phyloP scores from a whole-genome alignment of 1,140 invertebrate species.

The Lepidostoma basale region DNA sequence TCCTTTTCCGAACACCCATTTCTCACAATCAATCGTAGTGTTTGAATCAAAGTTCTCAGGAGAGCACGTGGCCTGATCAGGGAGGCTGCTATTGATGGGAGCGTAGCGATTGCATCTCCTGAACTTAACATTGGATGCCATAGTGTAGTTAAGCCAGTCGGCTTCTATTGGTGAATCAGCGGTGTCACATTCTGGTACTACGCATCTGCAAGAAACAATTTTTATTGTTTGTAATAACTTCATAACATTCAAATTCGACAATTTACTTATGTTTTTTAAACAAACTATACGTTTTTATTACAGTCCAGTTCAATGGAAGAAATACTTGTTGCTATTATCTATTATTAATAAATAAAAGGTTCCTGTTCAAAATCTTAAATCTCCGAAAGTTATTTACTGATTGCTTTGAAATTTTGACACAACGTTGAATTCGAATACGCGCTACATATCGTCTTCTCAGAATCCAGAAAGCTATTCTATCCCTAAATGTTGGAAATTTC shows the following conservation, averaged over 20 bases:
- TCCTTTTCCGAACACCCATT: slow-evolving; percentile 52
- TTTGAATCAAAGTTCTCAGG: slow-evolving; percentile 49
- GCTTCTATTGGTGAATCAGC: slow-evolving; percentile 45
- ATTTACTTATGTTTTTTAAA: no score
- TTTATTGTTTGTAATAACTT: no score
- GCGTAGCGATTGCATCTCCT: slow-evolving; percentile 50
- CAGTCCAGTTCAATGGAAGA: neutral
- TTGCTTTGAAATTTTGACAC: no score
- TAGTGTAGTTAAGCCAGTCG: slow-evolving; percentile 51
- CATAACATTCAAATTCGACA: no score
- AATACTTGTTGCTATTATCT: no score
- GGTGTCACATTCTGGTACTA: slow-evolving; percentile 53
- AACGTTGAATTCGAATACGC: no score
- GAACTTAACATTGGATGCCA: slow-evolving; percentile 49
- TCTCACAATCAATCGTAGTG: slow-evolving; percentile 47
- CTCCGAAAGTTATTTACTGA: no score
- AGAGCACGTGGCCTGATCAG: slow-evolving; percentile 48
- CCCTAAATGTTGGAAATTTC: no score
- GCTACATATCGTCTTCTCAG: no score
- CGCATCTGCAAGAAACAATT: slow-evolving; percentile 48
- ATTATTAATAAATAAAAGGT: no score
- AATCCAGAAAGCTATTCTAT: no score
- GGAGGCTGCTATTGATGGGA: slow-evolving; percentile 46
- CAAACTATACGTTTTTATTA: neutral
- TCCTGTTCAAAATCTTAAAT: no score